These are phyloP conservation scores for Excalfactoria chinensis DNA, from an alignment of 2,113 vertebrate species.

Conservation along the genomic window DNA sequence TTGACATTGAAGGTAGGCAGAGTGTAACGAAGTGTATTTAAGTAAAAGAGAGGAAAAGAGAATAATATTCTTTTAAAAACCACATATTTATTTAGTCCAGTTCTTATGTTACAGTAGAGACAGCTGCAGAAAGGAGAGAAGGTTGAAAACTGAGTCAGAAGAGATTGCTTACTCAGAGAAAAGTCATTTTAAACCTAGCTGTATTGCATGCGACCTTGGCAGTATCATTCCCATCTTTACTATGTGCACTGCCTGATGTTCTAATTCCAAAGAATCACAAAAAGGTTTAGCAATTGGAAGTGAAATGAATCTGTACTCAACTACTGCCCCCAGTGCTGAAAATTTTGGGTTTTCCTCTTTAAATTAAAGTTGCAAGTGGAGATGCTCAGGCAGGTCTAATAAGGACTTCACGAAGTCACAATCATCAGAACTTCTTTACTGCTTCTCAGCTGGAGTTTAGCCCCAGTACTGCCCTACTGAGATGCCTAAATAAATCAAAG, in stretches of 20 bases:
- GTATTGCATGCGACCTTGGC: not conserved
- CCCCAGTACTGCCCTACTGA: not conserved
- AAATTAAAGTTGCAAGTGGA: slow-evolving; percentile 17
- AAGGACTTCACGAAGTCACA: not conserved
- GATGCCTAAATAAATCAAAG: not conserved
- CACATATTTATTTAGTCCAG: slow-evolving; percentile 63
- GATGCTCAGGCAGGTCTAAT: slow-evolving; percentile 48
- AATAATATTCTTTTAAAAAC: slow-evolving; percentile 66
- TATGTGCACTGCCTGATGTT: not conserved
- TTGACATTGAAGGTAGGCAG: slow-evolving; percentile 28
- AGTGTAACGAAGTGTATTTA: slow-evolving; percentile 24
- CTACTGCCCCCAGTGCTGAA: not conserved
- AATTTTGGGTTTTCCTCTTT: slow-evolving; percentile 4
- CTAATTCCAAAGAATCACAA: slow-evolving; percentile 33
- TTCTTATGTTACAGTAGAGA: slow-evolving; percentile 68
- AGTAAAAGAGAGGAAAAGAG: slow-evolving; percentile 71
- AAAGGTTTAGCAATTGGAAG: slow-evolving; percentile 39
- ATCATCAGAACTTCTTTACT: not conserved
- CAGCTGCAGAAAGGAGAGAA: slow-evolving; percentile 63
- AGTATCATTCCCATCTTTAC: not conserved
- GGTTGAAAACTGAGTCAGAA: slow-evolving; percentile 66
- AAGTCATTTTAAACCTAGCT: slow-evolving; percentile 48
- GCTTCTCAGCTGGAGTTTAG: slow-evolving; percentile 31
- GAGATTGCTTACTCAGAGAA: slow-evolving; percentile 53
- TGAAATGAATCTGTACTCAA: not conserved